phyloP scores from a whole-genome alignment of 1,140 invertebrate species.

The Chymomyza costata region DNA sequence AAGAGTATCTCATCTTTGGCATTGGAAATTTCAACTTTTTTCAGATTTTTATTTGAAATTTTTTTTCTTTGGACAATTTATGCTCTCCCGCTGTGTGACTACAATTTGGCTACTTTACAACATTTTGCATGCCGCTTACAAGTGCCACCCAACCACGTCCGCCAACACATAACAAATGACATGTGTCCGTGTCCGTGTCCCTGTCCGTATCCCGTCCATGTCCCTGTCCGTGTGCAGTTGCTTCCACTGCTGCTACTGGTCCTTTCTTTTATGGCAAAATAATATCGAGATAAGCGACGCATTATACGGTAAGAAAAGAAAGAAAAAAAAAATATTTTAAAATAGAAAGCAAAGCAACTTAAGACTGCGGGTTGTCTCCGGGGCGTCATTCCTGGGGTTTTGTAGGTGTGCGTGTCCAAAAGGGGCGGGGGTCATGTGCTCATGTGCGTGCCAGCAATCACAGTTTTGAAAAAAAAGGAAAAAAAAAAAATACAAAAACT shows the following conservation, averaged over 20 bases:
- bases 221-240: too few species aligned
- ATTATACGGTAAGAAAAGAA: constrained; percentile 27
- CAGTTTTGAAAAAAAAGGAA: too few species aligned
- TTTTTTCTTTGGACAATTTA: too few species aligned
- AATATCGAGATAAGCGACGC: constrained; percentile 63
- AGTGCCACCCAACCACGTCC: constrained; percentile 1
- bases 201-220: background rate
- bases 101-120: constrained; percentile 51
- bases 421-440: too few species aligned
- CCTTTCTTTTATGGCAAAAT: constrained; percentile 55
- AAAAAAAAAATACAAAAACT: too few species aligned
- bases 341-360: background rate
- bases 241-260: constrained; percentile 13
- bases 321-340: background rate
- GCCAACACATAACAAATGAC: constrained; percentile 56
- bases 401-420: background rate
- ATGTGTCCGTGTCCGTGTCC: constrained; percentile 30
- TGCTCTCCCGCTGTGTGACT: too few species aligned
- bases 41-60: too few species aligned
- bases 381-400: constrained; percentile 24
- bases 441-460: constrained; percentile 3
- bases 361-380: constrained; percentile 22
- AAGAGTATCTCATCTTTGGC: too few species aligned
- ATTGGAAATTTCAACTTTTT: too few species aligned
- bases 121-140: constrained; percentile 36